Base-by-base conservation (phyloP, 2,797 vertebrate genomes). In the Pelodytes ibericus region DNA sequence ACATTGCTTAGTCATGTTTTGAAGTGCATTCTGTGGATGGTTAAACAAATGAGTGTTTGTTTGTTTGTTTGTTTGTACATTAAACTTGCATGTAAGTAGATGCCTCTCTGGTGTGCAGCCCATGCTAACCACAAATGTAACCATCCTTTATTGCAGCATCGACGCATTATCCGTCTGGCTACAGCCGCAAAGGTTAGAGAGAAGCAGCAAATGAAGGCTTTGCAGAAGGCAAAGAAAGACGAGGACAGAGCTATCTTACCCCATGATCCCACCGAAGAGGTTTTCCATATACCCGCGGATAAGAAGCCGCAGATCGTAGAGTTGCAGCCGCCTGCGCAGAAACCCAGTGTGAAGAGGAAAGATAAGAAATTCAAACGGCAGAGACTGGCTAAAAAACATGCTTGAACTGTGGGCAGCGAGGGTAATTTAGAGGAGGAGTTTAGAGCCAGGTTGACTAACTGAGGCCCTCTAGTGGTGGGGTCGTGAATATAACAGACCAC, bases 181-280 rank as follows among this genome's bases (percentile, higher is more conserved):
- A 90, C 93, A 4, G 95, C 96, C 0, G 93, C 95, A 65, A 94
- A 92, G 76, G 89, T 95, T 64, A 92, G 83, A 68, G 96, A 98
- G 86, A 96, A 92, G 79, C 95, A 96, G 83, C 92, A 95, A 86
- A 91, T 98, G 83, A 98, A 96, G 84, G 93, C 96, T 30, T 76
- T 94, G 16, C 95, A 93, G 80, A 95, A 92, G 80, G 60, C 90
- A 11, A 96, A 92, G 88, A 94, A 86, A 84, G 84, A 71, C 0
- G 92, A 91, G 24, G 84, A 82, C 0, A 94, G 93, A 80, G 82
- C 86, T 18, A 67, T 91, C 39, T 1, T 95, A 49, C 33, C 72
- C 11, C 84, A 73, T 2, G 97, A 99, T 22, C 92, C 96, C 9
- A 97, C 96, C 0, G 95, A 92, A 0, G 89, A 92, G 0, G 96